Evolutionary conservation across 2,797 vertebrate species (phyloP), one percentile per base, ranked within the genome.

Genomic region (Acropternis orthonyx): DNA sequence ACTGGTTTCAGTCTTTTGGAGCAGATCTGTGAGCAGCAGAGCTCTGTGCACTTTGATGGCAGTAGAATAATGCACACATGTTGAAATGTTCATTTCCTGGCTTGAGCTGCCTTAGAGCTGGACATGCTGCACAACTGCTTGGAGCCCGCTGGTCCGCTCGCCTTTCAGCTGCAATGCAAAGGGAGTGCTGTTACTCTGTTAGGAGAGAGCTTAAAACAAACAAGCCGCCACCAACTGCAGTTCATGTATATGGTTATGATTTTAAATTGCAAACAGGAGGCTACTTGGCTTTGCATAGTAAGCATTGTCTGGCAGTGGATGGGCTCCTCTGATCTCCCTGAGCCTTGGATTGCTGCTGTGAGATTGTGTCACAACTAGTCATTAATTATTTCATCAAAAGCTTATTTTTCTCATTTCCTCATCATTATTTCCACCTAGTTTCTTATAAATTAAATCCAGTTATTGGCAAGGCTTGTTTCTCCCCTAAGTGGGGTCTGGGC

Each of bases 361-460:
- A 96, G 96, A 95, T 96, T 96, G 95, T 97, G 95, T 95, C 96
- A 96, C 94, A 95, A 87, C 88, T 67, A 68, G 88, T 93, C 94
- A 96, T 96, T 96, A 95, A 96, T 96, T 96, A 96, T 95, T 96
- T 95, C 93, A 94, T 94, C 95, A 96, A 92, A 96, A 95, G 80
- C 83, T 90, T 96, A 95, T 96, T 96, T 96, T 96, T 95, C 93
- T 95, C 80, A 95, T 95, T 97, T 97, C 85, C 94, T 95, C 95
- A 87, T 94, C 88, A 90, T 95, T 94, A 93, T 96, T 96, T 97
- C 92, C 89, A 96, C 93, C 95, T 97, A 94, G 93, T 93, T 94
- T 86, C 77, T 95, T 92, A 95, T 74, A 94, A 96, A 96, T 80
- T 90, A 71, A 73, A 97, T 94, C 93, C 93, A 92, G 93, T 78